Evolutionary conservation across 2,113 vertebrate species (phyloP), one percentile per base, ranked within the genome.

Genomic region (Sebastes schlegelii): DNA sequence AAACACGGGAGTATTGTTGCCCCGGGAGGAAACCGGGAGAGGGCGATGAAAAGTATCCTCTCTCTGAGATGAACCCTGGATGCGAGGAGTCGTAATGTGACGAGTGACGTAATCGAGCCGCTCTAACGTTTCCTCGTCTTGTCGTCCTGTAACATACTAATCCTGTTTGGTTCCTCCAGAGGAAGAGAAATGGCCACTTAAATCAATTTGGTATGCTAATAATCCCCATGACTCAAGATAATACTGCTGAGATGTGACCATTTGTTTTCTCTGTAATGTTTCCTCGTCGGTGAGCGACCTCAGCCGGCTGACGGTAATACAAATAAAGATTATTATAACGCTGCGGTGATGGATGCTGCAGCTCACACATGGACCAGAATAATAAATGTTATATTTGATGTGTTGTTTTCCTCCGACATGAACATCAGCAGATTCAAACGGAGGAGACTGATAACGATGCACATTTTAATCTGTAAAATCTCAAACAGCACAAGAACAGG

Each of bases 141-240:
- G 86, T 64, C 79, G 55, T 81, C 61, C 58, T 77, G 58, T 52
- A 58, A 70, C 6, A 62, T 40, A 51, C 68, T 87, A 76, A 92
- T 91, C 71, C 52, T 11, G 76, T 93, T 84, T 83, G 73, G 6
- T 49, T 74, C 62, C 6, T 58, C 67, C 76, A 60, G 40, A 66
- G 34, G 0, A 69, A 79, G 83, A 83, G 61, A 82, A 72, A 90
- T 78, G 62, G 58, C 51, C 67, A 17, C 70, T 64, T 62, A 9
- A 84, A 82, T 87, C 74, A 77, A 73, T 83, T 91, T 77, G 26
- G 23, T 61, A 86, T 91, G 88, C n/a, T 79, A 87, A 91, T 73
- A 13, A 34, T 60, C 14, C 23, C 13, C 71, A 75, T 80, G 54
- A 88, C 78, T 80, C 81, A 73, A 60, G 46, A 40, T 74, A 62